Evolutionary conservation across 2,797 vertebrate genomes (phyloP).

Genomic region (Pitangus sulphuratus): DNA sequence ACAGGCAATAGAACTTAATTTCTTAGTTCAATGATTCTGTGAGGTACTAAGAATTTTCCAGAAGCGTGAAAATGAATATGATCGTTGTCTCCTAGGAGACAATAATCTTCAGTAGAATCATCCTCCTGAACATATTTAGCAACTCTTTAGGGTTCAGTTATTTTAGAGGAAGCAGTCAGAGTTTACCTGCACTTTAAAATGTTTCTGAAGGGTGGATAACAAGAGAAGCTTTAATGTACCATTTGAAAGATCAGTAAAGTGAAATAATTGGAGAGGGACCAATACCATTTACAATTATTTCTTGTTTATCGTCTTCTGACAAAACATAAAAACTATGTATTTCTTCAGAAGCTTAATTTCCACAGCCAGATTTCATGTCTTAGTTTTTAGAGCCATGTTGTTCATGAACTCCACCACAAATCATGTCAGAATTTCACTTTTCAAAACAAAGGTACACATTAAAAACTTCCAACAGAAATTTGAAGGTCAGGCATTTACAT

Average conservation of each 20-base stretch:
- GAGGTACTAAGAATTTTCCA: neutral
- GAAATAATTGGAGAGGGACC: neutral
- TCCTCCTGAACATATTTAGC: neutral
- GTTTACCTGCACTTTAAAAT: neutral
- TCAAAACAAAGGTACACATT: neutral
- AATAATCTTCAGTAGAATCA: neutral
- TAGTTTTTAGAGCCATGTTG: neutral
- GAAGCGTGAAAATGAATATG: neutral
- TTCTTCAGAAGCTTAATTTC: neutral
- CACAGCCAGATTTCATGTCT: neutral
- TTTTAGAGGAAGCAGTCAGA: neutral
- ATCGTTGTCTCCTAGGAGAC: slow-evolving; percentile 19
- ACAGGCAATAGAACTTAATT: neutral
- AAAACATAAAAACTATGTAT: neutral
- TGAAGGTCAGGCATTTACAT: slow-evolving; percentile 37
- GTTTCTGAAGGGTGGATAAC: neutral
- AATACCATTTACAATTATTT: neutral
- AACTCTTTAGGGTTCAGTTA: neutral
- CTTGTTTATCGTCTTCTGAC: neutral
- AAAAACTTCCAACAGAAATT: neutral
- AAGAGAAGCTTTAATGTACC: neutral
- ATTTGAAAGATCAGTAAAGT: neutral
- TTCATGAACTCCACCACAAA: neutral
- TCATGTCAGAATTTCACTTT: neutral
- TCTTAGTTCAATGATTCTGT: neutral